Evolutionary conservation across 2,113 vertebrate genomes (phyloP).

Genomic region (Zosterops lateralis): DNA sequence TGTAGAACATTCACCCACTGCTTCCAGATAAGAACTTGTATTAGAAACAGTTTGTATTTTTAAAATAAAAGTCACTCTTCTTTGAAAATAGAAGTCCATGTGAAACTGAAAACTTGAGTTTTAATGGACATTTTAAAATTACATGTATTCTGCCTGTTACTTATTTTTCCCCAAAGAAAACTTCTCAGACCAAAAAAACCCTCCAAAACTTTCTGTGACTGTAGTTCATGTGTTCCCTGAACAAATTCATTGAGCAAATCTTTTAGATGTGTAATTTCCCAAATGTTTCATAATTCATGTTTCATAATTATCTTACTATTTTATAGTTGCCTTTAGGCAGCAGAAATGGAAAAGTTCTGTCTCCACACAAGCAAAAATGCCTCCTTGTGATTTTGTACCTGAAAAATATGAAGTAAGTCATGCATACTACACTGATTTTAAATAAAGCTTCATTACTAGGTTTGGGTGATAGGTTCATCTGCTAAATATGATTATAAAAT

Average conservation of each 20-base stretch:
- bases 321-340: constrained; percentile 71
- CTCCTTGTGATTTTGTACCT: constrained; percentile 84
- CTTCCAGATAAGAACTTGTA: background rate
- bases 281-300: background rate
- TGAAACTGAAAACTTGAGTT: background rate
- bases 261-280: background rate
- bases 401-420: constrained; percentile 82
- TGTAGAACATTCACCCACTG: background rate
- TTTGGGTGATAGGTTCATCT: background rate
- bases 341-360: constrained; percentile 54
- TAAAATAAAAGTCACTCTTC: background rate
- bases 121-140: background rate
- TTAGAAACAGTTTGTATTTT: background rate
- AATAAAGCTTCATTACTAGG: background rate
- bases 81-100: background rate
- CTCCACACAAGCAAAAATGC: constrained; percentile 77
- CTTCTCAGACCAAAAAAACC: background rate
- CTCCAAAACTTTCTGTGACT: background rate
- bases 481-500: background rate
- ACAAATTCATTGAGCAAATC: background rate
- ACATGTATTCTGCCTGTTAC: background rate
- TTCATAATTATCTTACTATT: background rate
- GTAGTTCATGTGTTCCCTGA: background rate
- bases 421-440: background rate
- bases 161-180: background rate